phyloP scores from a whole-genome alignment of 2,888 invertebrate genomes.

The Hirtodrosophila histrioides region DNA sequence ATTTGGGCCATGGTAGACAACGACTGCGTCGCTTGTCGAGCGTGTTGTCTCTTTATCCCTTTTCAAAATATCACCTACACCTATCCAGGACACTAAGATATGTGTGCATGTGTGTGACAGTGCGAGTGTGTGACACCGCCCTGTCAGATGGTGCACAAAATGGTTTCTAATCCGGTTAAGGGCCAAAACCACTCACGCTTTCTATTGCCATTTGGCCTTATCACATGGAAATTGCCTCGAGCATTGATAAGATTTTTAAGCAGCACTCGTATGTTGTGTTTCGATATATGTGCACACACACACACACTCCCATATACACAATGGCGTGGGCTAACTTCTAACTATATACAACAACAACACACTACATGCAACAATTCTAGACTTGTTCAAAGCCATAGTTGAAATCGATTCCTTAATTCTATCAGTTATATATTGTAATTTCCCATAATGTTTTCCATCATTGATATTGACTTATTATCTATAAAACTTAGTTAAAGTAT shows the following conservation, averaged over 20 bases:
- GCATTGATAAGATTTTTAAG: slow-evolving; percentile 60
- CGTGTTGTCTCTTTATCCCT: slow-evolving; percentile 52
- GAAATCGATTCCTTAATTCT: neutral
- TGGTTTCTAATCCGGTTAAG: slow-evolving; percentile 68
- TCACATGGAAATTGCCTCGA: slow-evolving; percentile 59
- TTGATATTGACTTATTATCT: too few species aligned
- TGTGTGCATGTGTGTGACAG: slow-evolving; percentile 14
- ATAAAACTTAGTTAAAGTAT: too few species aligned
- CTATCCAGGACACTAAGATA: slow-evolving; percentile 20
- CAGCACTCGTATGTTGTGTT: slow-evolving; percentile 2
- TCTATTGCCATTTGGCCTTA: slow-evolving; percentile 66
- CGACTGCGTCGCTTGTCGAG: slow-evolving; percentile 33
- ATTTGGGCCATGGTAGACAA: slow-evolving; percentile 27
- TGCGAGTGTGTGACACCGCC: slow-evolving; percentile 8
- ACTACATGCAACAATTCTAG: too few species aligned
- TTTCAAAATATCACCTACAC: slow-evolving; percentile 53
- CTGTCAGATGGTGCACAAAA: slow-evolving; percentile 31
- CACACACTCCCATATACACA: neutral
- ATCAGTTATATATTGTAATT: too few species aligned
- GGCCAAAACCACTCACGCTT: slow-evolving; percentile 73
- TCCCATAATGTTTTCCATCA: too few species aligned
- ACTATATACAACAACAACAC: neutral
- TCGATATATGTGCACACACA: neutral
- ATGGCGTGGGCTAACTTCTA: neutral
- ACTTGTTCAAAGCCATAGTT: too few species aligned